Evolutionary conservation across 2,113 vertebrate species (phyloP).

Genomic region (Tapirus terrestris): DNA sequence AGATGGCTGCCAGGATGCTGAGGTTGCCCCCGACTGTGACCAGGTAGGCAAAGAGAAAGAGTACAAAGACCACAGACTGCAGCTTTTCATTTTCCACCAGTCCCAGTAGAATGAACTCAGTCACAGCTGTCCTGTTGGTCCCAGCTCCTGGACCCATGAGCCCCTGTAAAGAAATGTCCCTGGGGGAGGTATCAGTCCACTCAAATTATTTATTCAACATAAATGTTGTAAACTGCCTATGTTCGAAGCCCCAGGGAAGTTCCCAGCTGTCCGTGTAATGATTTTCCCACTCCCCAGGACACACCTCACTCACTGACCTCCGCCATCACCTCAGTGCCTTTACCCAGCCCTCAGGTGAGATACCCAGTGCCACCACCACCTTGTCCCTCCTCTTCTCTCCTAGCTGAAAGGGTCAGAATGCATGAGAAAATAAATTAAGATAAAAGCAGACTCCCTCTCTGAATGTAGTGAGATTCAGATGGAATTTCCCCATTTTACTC

Average conservation of each 20-base stretch:
- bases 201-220: neutral
- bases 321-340: neutral
- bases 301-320: neutral
- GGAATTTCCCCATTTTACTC: no score
- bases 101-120: conserved; percentile 72
- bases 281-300: neutral
- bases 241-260: neutral
- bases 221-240: neutral
- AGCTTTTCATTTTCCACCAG: conserved; percentile 60
- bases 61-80: conserved; percentile 72
- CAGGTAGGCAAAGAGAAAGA: conserved; percentile 70
- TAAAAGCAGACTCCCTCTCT: no score
- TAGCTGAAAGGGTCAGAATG: no score
- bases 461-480: no score
- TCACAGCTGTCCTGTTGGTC: conserved; percentile 58
- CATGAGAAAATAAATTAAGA: no score
- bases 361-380: no score
- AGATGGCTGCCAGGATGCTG: conserved; percentile 82
- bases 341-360: neutral
- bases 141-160: conserved; percentile 30
- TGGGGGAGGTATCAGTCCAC: neutral
- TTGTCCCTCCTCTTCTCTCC: no score
- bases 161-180: conserved; percentile 20
- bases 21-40: conserved; percentile 80
- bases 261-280: neutral